Percentiles rank a stretch among this genome's conserved stretches.
phyloP scores from a whole-genome alignment of 2,797 vertebrate genomes.

The Acanthopagrus latus region DNA sequence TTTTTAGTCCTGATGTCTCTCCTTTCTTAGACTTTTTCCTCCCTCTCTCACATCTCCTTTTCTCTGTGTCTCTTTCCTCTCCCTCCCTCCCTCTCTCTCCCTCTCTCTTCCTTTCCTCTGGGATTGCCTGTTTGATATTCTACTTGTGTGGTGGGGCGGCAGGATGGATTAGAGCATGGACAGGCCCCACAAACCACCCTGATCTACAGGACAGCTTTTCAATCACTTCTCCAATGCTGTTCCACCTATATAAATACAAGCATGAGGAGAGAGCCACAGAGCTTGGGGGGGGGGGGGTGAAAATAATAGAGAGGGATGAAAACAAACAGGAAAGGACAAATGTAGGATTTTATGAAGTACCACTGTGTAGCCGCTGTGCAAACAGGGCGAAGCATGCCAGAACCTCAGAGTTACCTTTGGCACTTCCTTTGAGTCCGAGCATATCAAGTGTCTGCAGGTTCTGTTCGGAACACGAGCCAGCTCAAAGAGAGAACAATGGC shows the following conservation, averaged over 20 bases:
- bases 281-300: constrained; percentile 28
- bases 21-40: constrained; percentile 53
- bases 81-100: constrained; percentile 32
- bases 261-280: constrained; percentile 50
- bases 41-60: constrained; percentile 49
- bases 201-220: constrained; percentile 90
- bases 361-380: constrained; percentile 34
- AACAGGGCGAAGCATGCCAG: constrained; percentile 54
- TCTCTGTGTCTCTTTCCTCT: constrained; percentile 36
- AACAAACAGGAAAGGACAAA: constrained; percentile 73
- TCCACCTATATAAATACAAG: constrained; percentile 88
- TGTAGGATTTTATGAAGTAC: constrained; percentile 65
- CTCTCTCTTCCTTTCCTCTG: constrained; percentile 80
- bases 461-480: constrained; percentile 40
- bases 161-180: constrained; percentile 91
- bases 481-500: constrained; percentile 64
- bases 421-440: constrained; percentile 29
- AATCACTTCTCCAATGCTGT: constrained; percentile 84
- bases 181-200: constrained; percentile 88
- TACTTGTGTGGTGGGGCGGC: constrained; percentile 82
- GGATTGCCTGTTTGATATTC: constrained; percentile 91
- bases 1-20: constrained; percentile 48
- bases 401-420: constrained; percentile 42
- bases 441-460: constrained; percentile 49
- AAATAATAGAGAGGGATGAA: constrained; percentile 64